Percentiles rank a stretch among this genome's conserved stretches.
Conservation (phyloP, 2,888 invertebrate genomes). For the Acronicta leporina region DNA sequence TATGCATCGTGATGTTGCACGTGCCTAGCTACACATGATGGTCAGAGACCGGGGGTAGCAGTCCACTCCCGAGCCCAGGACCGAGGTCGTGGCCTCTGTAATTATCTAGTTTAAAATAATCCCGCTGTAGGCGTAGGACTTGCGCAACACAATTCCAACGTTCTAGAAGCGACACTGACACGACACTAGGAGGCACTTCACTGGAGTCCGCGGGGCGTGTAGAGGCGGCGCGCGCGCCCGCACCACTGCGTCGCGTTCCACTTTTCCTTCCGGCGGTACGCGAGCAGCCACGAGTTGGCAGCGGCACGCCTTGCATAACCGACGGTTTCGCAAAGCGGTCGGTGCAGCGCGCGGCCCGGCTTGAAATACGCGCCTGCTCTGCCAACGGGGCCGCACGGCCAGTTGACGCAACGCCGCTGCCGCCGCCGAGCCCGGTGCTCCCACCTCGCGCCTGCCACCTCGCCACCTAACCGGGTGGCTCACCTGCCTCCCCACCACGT, state of each 20-base stretch:
- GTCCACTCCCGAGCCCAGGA: slow-evolving; percentile 55
- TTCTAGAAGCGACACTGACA: slow-evolving; percentile 88
- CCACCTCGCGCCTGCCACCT: slow-evolving; percentile 41
- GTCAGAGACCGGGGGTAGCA: slow-evolving; percentile 69
- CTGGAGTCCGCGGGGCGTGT: slow-evolving; percentile 82
- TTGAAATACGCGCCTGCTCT: slow-evolving; percentile 84
- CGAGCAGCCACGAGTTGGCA: slow-evolving; percentile 86
- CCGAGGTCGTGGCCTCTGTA: slow-evolving; percentile 71
- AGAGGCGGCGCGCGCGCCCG: slow-evolving; percentile 85
- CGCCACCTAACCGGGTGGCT: slow-evolving; percentile 48
- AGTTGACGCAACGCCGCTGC: slow-evolving; percentile 74
- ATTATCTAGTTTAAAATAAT: slow-evolving; percentile 86
- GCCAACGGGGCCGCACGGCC: slow-evolving; percentile 77
- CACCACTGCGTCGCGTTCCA: slow-evolving; percentile 88
- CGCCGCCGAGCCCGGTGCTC: slow-evolving; percentile 53
- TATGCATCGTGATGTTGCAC: slow-evolving; percentile 66
- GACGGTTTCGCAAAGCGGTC: slow-evolving; percentile 87
- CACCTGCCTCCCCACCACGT: slow-evolving; percentile 74
- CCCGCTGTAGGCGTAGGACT: slow-evolving; percentile 84
- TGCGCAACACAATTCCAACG: slow-evolving; percentile 86
- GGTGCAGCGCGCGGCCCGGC: slow-evolving; percentile 83
- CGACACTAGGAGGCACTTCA: slow-evolving; percentile 85
- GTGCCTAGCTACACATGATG: slow-evolving; percentile 63
- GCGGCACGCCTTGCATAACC: slow-evolving; percentile 88
- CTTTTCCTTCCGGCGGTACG: slow-evolving; percentile 88